Evolutionary conservation across 2,888 invertebrate species (phyloP).

Genomic region (Andrena fulva): DNA sequence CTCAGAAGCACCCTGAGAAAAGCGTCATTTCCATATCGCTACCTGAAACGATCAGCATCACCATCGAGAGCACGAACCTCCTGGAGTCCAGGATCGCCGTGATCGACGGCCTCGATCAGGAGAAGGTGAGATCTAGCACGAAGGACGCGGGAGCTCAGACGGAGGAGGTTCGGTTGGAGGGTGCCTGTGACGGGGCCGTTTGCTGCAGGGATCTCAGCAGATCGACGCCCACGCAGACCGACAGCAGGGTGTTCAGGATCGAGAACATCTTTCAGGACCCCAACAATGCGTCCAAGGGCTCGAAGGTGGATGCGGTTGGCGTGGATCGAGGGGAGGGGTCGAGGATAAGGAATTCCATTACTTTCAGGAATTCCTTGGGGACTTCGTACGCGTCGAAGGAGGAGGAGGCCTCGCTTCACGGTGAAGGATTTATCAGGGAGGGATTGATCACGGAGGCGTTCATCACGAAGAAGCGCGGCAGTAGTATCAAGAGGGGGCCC

Average conservation of each 20-base stretch:
- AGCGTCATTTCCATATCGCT: conserved; percentile 79
- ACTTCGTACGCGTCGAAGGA: conserved; percentile 71
- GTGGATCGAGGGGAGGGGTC: conserved; percentile 50
- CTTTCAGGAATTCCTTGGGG: conserved; percentile 76
- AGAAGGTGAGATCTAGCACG: conserved; percentile 15
- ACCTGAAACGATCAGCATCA: conserved; percentile 79
- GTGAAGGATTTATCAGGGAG: conserved; percentile 46
- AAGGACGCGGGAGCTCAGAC: conserved; percentile 76
- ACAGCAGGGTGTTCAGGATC: conserved; percentile 76
- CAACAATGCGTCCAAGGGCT: conserved; percentile 45
- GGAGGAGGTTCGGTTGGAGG: conserved; percentile 30
- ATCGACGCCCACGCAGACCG: conserved; percentile 70
- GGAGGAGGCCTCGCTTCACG: conserved; percentile 40
- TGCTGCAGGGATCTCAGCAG: conserved; percentile 58
- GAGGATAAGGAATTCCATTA: conserved; percentile 69
- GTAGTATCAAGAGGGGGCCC: conserved; percentile 13
- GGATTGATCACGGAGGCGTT: conserved; percentile 66
- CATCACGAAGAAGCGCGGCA: conserved; percentile 54
- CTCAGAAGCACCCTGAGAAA: conserved; percentile 63
- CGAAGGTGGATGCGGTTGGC: conserved; percentile 56
- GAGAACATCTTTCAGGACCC: conserved; percentile 78
- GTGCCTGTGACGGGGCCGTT: conserved; percentile 7
- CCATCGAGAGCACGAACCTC: conserved; percentile 76
- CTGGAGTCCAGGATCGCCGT: conserved; percentile 78
- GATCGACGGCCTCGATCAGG: conserved; percentile 40